Percentiles rank a stretch among this genome's conserved stretches.
phyloP scores from a whole-genome alignment of 2,797 vertebrate genomes.

The Halcyon chelicuti region DNA sequence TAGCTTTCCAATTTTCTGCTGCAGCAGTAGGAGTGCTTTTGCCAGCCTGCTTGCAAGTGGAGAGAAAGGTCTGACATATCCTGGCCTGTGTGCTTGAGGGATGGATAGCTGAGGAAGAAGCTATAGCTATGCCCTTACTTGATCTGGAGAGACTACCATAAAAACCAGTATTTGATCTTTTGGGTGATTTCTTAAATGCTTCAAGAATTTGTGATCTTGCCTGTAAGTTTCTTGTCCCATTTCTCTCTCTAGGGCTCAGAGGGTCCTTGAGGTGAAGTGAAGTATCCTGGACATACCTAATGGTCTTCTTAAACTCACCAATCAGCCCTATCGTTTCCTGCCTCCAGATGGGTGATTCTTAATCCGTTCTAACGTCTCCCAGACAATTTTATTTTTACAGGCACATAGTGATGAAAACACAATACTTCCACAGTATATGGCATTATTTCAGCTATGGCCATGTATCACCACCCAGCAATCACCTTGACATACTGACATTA shows the following conservation, averaged over 20 bases:
- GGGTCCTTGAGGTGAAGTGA: neutral
- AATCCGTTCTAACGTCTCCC: neutral
- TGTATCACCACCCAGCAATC: neutral
- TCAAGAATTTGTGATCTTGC: neutral
- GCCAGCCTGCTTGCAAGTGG: neutral
- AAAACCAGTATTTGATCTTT: neutral
- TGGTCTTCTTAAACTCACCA: neutral
- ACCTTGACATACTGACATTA: neutral
- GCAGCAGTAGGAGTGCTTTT: neutral
- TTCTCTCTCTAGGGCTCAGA: neutral
- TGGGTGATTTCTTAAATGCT: neutral
- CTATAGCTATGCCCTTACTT: neutral
- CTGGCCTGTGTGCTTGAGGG: fast-evolving
- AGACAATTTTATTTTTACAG: neutral
- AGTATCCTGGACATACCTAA: neutral
- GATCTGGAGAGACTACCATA: neutral
- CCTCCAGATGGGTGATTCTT: neutral
- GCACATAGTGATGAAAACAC: neutral
- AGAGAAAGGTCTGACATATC: neutral
- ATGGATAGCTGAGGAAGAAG: neutral
- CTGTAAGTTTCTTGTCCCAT: neutral
- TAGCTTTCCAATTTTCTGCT: neutral
- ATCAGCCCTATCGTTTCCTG: neutral
- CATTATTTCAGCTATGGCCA: neutral
- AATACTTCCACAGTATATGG: neutral